Conservation (phyloP, 2,888 invertebrate species). For the Parasteatoda lunata region DNA sequence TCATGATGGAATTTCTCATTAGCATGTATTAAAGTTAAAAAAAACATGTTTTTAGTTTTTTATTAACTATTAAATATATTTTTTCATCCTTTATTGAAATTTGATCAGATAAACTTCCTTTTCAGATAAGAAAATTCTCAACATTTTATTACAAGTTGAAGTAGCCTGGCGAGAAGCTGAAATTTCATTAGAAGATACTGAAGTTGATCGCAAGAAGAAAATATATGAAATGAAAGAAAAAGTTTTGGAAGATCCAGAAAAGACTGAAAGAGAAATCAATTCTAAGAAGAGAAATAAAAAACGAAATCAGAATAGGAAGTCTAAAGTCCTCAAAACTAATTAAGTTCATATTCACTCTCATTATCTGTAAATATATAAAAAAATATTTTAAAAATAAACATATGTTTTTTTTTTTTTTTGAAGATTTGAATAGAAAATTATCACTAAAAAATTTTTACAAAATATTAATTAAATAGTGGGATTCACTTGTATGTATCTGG, state of each 20-base stretch:
- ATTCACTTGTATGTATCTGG: no score
- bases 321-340: not conserved
- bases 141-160: conserved; percentile 93
- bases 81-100: no score
- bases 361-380: no score
- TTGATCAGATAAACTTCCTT: not conserved
- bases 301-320: conserved; percentile 55
- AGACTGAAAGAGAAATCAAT: conserved; percentile 6
- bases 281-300: conserved; percentile 50
- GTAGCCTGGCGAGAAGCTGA: conserved; percentile 94
- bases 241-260: conserved; percentile 86
- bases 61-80: not conserved
- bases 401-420: not conserved
- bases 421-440: not conserved
- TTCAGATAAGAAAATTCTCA: conserved; percentile 86
- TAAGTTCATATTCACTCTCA: no score
- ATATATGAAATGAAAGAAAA: conserved; percentile 91
- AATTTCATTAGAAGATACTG: conserved; percentile 90
- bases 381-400: not conserved
- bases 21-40: not conserved
- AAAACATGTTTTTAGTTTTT: not conserved
- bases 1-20: not conserved
- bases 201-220: conserved; percentile 90
- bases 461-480: no score
- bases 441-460: no score